Evolutionary conservation across 1,140 invertebrate species (phyloP).

Genomic region (Monomorium pharaonis): DNA sequence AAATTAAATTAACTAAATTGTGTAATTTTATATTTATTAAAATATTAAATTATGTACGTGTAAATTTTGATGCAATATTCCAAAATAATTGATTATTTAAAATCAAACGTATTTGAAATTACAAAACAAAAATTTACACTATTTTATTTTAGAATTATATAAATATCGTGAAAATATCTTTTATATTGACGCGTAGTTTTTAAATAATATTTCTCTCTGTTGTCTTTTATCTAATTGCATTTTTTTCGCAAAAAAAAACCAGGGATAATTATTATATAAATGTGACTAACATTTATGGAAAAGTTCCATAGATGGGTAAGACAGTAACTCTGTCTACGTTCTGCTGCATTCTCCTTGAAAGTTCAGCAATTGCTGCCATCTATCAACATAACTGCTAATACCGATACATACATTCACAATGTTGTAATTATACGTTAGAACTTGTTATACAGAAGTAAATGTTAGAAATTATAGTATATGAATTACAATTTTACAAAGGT

Average conservation of each 20-base stretch:
- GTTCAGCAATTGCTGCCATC: slow-evolving; percentile 44
- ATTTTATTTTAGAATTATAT: not conserved
- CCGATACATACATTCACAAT: not conserved
- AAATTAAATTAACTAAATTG: not conserved
- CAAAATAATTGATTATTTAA: not conserved
- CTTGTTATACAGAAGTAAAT: not conserved
- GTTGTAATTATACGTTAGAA: not conserved
- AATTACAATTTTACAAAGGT: not conserved
- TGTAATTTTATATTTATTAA: too few relatives aligned
- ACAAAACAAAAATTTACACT: not conserved
- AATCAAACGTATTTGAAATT: not conserved
- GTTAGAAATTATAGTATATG: not conserved
- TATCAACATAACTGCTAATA: not conserved
- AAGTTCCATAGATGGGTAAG: not conserved
- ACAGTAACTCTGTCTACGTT: not conserved
- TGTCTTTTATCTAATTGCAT: not conserved
- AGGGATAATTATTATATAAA: not conserved
- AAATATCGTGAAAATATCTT: not conserved
- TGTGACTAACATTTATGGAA: not conserved
- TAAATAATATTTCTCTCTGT: not conserved
- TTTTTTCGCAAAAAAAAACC: not conserved
- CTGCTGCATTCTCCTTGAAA: slow-evolving; percentile 1
- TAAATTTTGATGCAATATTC: not conserved
- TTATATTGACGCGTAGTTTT: not conserved
- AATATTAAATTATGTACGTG: too few relatives aligned